Evolutionary conservation across 2,797 vertebrate genomes (phyloP).

Genomic region (Delichon dasypus): DNA sequence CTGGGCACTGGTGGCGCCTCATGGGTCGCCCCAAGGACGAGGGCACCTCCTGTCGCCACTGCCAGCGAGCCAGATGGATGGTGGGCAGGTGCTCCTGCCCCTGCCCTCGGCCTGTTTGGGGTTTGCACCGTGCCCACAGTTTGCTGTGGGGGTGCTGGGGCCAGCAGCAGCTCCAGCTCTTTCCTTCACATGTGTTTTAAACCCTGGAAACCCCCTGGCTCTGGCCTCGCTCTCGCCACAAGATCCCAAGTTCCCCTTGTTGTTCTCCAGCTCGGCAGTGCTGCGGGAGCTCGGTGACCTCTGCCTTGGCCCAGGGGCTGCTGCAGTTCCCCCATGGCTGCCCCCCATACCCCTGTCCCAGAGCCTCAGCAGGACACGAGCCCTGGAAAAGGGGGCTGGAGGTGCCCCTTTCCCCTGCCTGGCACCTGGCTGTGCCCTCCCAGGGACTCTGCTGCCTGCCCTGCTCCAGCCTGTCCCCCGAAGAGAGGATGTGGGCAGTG

Average conservation of each 20-base stretch:
- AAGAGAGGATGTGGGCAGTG: fast-evolving
- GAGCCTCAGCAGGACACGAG: fast-evolving
- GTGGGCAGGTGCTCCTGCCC: constrained; percentile 13
- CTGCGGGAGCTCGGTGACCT: fast-evolving
- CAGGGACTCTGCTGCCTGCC: neutral
- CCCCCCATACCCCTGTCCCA: fast-evolving
- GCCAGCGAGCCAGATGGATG: constrained; percentile 11
- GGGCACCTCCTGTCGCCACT: neutral
- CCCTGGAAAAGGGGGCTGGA: neutral
- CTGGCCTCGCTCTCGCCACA: neutral
- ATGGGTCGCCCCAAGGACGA: constrained; percentile 18
- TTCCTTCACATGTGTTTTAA: neutral
- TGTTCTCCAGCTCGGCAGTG: neutral
- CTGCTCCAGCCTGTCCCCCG: fast-evolving
- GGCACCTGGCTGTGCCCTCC: neutral
- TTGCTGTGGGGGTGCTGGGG: neutral
- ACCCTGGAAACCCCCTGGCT: constrained; percentile 18
- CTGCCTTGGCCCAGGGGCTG: neutral
- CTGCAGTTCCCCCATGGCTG: neutral
- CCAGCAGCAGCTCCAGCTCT: neutral
- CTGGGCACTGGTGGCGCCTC: neutral
- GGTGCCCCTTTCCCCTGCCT: neutral
- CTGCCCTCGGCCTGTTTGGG: neutral
- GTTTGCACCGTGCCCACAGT: neutral
- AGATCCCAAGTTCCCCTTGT: constrained; percentile 47